Evolutionary conservation across 2,888 invertebrate genomes (phyloP).

Genomic region (Alentia gelatinosa): DNA sequence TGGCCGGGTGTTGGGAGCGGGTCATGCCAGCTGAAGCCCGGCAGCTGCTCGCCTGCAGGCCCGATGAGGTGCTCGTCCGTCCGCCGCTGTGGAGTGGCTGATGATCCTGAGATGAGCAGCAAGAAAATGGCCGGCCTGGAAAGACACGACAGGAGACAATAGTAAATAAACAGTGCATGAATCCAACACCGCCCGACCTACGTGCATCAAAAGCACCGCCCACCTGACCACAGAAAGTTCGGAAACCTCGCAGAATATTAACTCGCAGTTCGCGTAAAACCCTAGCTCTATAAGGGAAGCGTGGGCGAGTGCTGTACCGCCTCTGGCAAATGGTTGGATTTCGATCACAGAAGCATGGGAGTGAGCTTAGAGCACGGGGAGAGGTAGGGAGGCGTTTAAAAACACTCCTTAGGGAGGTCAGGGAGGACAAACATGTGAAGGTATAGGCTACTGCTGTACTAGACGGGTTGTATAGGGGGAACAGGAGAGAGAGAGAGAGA

Average conservation of each 20-base stretch:
- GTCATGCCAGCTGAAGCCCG: not conserved
- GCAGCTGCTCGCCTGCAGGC: not conserved
- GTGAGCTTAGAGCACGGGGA: too few species aligned
- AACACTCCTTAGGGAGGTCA: not conserved
- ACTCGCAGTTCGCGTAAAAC: too few species aligned
- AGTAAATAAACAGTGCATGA: conserved; percentile 19
- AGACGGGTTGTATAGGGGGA: not conserved
- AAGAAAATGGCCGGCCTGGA: not conserved
- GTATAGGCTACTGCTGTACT: too few species aligned
- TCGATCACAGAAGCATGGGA: too few species aligned
- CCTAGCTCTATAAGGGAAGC: too few species aligned
- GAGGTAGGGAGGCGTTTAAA: not conserved
- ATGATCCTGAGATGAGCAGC: not conserved
- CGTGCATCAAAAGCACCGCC: not conserved
- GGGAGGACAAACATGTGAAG: not conserved
- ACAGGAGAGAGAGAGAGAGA: not conserved
- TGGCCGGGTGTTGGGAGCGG: not conserved
- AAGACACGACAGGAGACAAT: conserved; percentile 22
- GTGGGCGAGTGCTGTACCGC: too few species aligned
- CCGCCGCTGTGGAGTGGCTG: not conserved
- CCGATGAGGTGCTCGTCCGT: not conserved
- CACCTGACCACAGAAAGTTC: not conserved
- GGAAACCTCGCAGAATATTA: too few species aligned
- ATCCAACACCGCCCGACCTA: not conserved
- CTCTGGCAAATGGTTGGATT: too few species aligned